A percentile compares a stretch with the other conserved stretches of the same genome.
These are phyloP conservation scores for Micromys minutus DNA, from an alignment of 2,113 vertebrate species.

Conservation along the genomic window DNA sequence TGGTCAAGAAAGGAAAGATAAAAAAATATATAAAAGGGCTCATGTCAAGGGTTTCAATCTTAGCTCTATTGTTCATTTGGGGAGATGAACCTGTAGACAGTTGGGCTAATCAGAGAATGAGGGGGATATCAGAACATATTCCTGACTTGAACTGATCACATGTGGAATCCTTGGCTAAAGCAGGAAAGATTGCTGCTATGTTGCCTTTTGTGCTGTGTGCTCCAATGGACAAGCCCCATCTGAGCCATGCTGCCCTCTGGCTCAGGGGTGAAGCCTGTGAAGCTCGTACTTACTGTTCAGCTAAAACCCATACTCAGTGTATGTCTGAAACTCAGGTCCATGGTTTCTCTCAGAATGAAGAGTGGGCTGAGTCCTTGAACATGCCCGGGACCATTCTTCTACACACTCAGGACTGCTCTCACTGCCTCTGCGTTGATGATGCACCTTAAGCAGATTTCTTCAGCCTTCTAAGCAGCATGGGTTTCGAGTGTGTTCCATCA, in stretches of 20 bases:
- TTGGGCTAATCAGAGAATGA: background rate
- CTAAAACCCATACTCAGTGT: background rate
- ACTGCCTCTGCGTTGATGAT: background rate
- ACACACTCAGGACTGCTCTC: background rate
- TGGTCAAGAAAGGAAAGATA: background rate
- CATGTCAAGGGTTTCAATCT: background rate
- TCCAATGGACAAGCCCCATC: background rate
- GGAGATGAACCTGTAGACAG: background rate
- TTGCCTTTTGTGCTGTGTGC: background rate
- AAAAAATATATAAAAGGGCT: background rate
- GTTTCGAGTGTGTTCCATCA: background rate
- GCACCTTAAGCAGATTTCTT: background rate
- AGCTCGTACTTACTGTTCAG: background rate
- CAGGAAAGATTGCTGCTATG: background rate
- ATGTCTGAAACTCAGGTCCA: background rate
- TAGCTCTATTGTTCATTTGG: background rate
- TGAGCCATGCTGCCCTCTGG: background rate
- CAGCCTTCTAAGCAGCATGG: background rate
- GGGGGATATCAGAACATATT: background rate
- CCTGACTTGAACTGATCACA: background rate
- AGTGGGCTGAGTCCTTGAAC: background rate
- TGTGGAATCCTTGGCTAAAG: background rate
- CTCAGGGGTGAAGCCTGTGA: background rate
- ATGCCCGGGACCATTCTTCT: background rate
- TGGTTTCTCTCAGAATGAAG: background rate